These are phyloP conservation scores for Pteropus rufus DNA, from an alignment of 2,797 vertebrate species.

Conservation along the genomic window DNA sequence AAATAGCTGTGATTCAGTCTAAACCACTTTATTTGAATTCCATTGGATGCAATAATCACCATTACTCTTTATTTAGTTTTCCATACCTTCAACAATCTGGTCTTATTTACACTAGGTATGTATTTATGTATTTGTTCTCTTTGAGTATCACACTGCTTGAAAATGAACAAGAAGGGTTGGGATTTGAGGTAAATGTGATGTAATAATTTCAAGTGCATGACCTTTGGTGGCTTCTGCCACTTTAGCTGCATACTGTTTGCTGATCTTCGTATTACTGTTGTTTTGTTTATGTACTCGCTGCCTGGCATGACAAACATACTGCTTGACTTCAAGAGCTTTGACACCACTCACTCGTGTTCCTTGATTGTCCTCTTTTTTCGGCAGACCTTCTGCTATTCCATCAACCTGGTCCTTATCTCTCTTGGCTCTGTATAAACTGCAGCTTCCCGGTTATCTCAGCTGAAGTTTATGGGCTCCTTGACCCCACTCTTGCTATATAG, in stretches of 20 bases:
- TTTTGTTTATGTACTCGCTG: not conserved
- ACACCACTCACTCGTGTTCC: not conserved
- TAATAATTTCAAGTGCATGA: not conserved
- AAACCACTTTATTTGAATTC: not conserved
- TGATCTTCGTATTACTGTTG: not conserved
- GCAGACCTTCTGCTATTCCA: not conserved
- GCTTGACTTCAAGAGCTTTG: not conserved
- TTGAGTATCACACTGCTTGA: not conserved
- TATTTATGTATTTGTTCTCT: not conserved
- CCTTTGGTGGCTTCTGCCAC: constrained; percentile 20
- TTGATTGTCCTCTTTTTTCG: not conserved
- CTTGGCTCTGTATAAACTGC: not conserved
- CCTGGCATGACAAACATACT: not conserved
- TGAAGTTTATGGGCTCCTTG: not conserved
- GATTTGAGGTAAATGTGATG: not conserved
- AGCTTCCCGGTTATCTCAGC: not conserved
- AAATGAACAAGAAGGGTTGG: not conserved
- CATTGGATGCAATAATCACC: not conserved
- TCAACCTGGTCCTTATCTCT: not conserved
- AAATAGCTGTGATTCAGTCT: not conserved
- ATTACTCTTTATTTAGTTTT: not conserved
- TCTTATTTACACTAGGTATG: not conserved
- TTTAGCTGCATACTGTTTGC: not conserved
- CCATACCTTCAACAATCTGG: not conserved
- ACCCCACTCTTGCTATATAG: not conserved